Evolutionary conservation across 2,797 vertebrate genomes (phyloP), one percentile per base, ranked within the genome.

Genomic region (Argya squamiceps): DNA sequence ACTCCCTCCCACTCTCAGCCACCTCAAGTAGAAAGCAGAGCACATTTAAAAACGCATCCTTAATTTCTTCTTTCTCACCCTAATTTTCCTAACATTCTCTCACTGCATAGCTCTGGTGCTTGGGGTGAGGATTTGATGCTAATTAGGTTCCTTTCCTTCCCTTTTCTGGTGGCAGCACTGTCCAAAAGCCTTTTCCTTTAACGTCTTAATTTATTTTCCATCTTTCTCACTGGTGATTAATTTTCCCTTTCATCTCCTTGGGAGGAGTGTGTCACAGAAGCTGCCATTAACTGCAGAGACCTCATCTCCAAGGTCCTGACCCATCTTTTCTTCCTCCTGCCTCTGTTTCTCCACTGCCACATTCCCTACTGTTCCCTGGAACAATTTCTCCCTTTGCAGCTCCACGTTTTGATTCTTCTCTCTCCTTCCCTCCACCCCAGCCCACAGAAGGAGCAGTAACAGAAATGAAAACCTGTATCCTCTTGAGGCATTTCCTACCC

Each of bases 41-140:
- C 20, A 27, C 52, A 10, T 53, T 67, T 47, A 16, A 68, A 91
- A 92, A 78, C 10, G 11, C 78, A 73, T 79, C 70, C 49, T 64
- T 83, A 47, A 85, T 83, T 86, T 93, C 65, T 68, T 79, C 49
- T 87, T 95, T 96, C 89, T 75, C 77, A 73, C 64, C 82, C 88
- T 84, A 8, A 37, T 96, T 93, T 56, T 81, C 80, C 76, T 74
- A 24, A 64, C 71, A 32, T 84, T 60, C 18, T 63, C 58, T 79
- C 67, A 41, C 50, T 62, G 10, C 74, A 26, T 12, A 52, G 41
- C 71, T 89, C 36, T 22, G n/a, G 32, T 36, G 55, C 47, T 69
- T 34, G 63, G 75, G 69, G 26, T 65, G 21, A 56, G 46, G 30
- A 52, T 91, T 83, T 60, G 43, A 70, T 47, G 58, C 47, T 39